Evolutionary conservation across 2,888 invertebrate genomes (phyloP).

Genomic region (Blomia tropicalis): DNA sequence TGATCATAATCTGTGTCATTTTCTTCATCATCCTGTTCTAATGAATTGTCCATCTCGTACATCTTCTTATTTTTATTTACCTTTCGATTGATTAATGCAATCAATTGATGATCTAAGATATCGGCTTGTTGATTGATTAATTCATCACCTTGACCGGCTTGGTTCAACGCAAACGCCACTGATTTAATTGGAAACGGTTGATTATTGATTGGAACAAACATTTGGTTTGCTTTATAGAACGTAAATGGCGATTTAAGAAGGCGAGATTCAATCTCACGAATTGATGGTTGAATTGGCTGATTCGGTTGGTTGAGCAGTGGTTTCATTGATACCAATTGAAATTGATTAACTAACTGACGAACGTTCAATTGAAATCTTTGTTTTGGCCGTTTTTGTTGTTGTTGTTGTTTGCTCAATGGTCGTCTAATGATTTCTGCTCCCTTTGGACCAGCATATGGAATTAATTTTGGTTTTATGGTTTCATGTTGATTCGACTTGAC

Average conservation of each 20-base stretch:
- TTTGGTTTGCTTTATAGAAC: not conserved
- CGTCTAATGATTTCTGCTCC: no score
- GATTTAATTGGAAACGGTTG: not conserved
- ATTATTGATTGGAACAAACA: not conserved
- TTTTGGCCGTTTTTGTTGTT: not conserved
- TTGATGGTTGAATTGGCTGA: not conserved
- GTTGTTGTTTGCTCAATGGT: not conserved
- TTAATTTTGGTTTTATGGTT: not conserved
- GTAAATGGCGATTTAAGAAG: not conserved
- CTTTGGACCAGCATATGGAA: not conserved
- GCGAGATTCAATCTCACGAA: not conserved
- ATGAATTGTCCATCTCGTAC: no score
- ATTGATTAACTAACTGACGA: not conserved
- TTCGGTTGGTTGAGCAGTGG: not conserved
- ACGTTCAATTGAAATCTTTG: not conserved
- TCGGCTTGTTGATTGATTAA: not conserved
- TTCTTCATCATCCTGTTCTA: no score
- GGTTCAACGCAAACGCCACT: not conserved
- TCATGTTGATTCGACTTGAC: no score
- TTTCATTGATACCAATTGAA: not conserved
- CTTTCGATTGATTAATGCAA: not conserved
- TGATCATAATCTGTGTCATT: no score
- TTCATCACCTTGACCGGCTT: not conserved
- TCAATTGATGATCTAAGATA: not conserved
- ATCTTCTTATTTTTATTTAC: no score